These are phyloP conservation scores for Andrena trimmerana DNA, from an alignment of 2,888 invertebrate genomes.

Conservation along the genomic window DNA sequence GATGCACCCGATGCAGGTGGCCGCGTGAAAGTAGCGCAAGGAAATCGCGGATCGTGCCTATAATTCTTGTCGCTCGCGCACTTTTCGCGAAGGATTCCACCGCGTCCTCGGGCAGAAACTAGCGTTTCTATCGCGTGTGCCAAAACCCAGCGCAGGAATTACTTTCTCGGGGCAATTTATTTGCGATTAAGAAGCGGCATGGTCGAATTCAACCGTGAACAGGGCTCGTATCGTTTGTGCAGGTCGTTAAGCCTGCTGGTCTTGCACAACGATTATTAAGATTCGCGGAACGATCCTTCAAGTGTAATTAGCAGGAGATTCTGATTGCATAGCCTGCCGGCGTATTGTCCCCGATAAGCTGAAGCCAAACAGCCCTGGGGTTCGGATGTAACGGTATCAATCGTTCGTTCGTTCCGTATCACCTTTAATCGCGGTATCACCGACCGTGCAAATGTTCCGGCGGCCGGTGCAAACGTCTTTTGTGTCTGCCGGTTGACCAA, in stretches of 20 bases:
- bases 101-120: neutral
- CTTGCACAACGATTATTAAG: too few relatives aligned
- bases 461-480: neutral
- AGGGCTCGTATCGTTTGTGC: too few relatives aligned
- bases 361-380: neutral
- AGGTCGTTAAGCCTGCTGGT: too few relatives aligned
- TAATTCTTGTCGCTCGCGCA: slow-evolving; percentile 51
- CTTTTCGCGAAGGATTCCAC: slow-evolving; percentile 22
- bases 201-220: neutral
- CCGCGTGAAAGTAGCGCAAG: slow-evolving; percentile 58
- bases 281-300: neutral
- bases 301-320: neutral
- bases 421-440: neutral
- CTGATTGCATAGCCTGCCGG: neutral
- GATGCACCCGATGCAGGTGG: slow-evolving; percentile 17
- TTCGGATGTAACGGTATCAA: slow-evolving; percentile 38
- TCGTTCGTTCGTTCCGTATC: slow-evolving; percentile 4
- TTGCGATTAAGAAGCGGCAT: neutral
- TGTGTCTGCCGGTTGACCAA: too few relatives aligned
- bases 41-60: slow-evolving; percentile 56
- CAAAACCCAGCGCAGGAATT: slow-evolving; percentile 18
- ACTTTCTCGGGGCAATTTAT: slow-evolving; percentile 47
- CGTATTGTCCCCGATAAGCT: neutral
- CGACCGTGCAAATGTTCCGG: slow-evolving; percentile 11
- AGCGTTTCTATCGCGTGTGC: slow-evolving; percentile 33